phyloP scores from a whole-genome alignment of 1,140 invertebrate genomes.

The Melitaea cinxia region DNA sequence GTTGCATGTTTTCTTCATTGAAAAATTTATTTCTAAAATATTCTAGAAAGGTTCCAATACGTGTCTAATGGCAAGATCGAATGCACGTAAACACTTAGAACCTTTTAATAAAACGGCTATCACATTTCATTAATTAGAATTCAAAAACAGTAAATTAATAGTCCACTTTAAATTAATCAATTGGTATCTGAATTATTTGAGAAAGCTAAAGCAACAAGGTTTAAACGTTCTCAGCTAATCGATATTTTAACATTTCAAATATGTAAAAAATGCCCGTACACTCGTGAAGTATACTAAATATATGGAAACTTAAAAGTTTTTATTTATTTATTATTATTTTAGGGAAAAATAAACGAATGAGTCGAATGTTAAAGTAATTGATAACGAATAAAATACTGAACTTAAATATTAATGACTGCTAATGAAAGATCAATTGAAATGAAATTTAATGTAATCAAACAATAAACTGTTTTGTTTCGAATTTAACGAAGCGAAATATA shows the following conservation, averaged over 20 bases:
- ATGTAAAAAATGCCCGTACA: constrained; percentile 35
- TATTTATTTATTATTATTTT: too few relatives aligned
- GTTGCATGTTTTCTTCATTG: too few relatives aligned
- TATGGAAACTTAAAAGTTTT: too few relatives aligned
- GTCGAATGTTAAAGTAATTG: too few relatives aligned
- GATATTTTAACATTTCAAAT: constrained; percentile 35
- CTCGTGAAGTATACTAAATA: constrained; percentile 5
- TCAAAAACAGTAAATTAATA: constrained; percentile 49
- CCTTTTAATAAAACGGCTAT: constrained; percentile 24
- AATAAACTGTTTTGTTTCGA: too few relatives aligned
- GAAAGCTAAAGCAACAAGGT: constrained; percentile 20
- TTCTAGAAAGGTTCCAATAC: constrained; percentile 5
- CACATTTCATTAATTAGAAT: constrained; percentile 41
- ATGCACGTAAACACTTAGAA: constrained; percentile 14
- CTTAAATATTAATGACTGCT: too few relatives aligned
- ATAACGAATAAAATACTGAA: too few relatives aligned
- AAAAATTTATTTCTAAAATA: not conserved
- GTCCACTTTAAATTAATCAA: constrained; percentile 45
- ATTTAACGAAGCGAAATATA: too few relatives aligned
- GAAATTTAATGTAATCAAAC: too few relatives aligned
- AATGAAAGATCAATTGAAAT: too few relatives aligned
- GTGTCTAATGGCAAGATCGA: constrained; percentile 1
- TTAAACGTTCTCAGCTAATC: constrained; percentile 27
- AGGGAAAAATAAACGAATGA: too few relatives aligned
- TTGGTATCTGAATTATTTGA: constrained; percentile 41